phyloP scores from a whole-genome alignment of 2,888 invertebrate genomes.

The Drosophila paracracens region DNA sequence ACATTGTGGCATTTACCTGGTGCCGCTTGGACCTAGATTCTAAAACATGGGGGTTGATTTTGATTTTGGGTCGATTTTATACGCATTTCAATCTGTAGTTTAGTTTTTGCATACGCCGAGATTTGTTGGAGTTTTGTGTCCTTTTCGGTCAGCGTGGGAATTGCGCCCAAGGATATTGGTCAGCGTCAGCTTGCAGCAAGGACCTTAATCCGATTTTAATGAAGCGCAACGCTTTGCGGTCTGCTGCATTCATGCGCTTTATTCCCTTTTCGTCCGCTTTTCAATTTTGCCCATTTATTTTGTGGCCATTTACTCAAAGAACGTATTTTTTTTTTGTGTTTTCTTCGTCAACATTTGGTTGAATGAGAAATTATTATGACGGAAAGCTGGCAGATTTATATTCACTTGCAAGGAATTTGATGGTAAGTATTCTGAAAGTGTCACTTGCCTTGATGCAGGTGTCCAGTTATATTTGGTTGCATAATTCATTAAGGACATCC shows the following conservation, averaged over 20 bases:
- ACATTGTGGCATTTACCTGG: conserved; percentile 28
- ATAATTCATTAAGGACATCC: not conserved
- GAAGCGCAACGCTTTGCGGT: conserved; percentile 84
- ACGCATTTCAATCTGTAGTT: conserved; percentile 62
- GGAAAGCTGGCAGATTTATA: not conserved
- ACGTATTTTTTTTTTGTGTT: conserved; percentile 18
- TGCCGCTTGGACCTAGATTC: conserved; percentile 9
- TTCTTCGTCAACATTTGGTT: conserved; percentile 11
- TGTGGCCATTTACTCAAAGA: conserved; percentile 17
- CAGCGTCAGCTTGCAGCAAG: conserved; percentile 54
- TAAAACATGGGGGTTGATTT: conserved; percentile 58
- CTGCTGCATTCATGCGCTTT: conserved; percentile 53
- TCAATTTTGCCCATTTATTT: conserved; percentile 36
- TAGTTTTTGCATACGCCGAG: conserved; percentile 67
- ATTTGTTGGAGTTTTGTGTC: conserved; percentile 40
- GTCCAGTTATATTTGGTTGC: not conserved
- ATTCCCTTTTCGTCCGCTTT: conserved; percentile 23
- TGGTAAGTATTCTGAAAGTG: not conserved
- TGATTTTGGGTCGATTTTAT: conserved; percentile 60
- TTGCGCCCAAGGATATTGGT: conserved; percentile 51
- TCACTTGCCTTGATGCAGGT: not conserved
- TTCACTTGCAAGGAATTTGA: not conserved
- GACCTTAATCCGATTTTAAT: conserved; percentile 85
- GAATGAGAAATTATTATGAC: not conserved
- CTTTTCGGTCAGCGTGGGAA: conserved; percentile 81